Base-by-base conservation (phyloP, 2,113 vertebrate genomes). In the Spea multiplicata region DNA sequence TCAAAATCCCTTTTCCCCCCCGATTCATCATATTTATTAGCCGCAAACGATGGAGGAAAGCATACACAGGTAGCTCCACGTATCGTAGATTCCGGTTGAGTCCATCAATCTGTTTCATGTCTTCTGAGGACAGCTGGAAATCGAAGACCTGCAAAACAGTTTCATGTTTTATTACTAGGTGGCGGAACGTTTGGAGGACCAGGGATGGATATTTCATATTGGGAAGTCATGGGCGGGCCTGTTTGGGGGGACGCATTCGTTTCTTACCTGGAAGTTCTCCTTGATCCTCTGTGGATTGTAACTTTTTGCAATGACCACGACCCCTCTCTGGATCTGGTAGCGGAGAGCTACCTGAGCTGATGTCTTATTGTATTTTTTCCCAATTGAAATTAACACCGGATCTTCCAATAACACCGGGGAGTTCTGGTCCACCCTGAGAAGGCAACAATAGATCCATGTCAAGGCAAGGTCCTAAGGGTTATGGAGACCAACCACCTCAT, bases 71-170 rank as follows among this genome's bases (percentile, higher is more conserved):
- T 52, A 52, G 6, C 9, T 1, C 50, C 6, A 52, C 50, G 80
- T 92, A 93, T 14, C 92, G 91, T 44, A 92, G 71, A 61, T 92
- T 89, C 87, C 86, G 92, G 78, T 94, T 91, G 48, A 94, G 87
- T 0, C 84, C 86, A 74, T 92, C 90, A n/a, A 92, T 86, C 0
- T 83, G 82, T 80, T 87, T 84, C 85, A 92, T 92, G 77, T 94
- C 91, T 30, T 92, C 89, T 64, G 80, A 13, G 5, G 86, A 86
- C 73, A 95, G 81, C 4, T 88, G 87, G 74, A 94, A 94, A 73
- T 96, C 90, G 87, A 94, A 94, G 80, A 94, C 91, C 91, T 93
- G 83, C 9, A 52, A 10, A 52, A n/a, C 1, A 52, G 50, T 7
- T 52, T 7, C 9, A 7, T 6, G 50, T 6, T 52, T 10, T 10